Conservation (phyloP, 2,797 vertebrate genomes). For the Microctenopoma stevenorrisi region DNA sequence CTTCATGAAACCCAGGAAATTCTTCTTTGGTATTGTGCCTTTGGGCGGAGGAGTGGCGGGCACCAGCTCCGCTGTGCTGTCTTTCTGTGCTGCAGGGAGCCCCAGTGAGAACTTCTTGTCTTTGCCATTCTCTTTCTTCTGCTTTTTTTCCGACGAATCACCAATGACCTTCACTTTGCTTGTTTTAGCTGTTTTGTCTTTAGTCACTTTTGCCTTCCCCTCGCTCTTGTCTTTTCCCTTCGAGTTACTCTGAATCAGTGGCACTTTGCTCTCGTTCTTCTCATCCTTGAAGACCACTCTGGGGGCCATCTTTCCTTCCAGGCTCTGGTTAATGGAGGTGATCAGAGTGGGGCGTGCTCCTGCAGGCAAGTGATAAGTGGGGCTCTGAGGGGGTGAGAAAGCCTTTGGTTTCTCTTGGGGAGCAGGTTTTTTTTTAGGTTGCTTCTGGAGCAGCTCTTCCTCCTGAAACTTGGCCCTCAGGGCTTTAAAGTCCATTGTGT, state of each 20-base stretch:
- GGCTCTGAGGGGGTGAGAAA: constrained; percentile 55
- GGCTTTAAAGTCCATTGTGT: constrained; percentile 84
- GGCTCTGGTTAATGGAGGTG: constrained; percentile 71
- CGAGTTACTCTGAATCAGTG: constrained; percentile 29
- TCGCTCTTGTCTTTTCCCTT: constrained; percentile 62
- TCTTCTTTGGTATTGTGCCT: constrained; percentile 53
- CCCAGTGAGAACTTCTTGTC: constrained; percentile 52
- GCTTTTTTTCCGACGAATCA: constrained; percentile 44
- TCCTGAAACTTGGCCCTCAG: constrained; percentile 89
- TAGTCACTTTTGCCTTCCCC: constrained; percentile 49
- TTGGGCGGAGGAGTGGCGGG: constrained; percentile 55
- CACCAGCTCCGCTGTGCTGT: constrained; percentile 54
- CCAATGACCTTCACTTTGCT: constrained; percentile 47
- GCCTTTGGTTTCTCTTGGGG: constrained; percentile 68
- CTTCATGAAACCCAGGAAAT: constrained; percentile 63
- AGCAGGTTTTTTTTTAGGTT: constrained; percentile 68
- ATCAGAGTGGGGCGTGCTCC: constrained; percentile 78
- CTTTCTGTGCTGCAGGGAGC: constrained; percentile 9
- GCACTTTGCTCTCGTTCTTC: constrained; percentile 68
- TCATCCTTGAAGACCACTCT: constrained; percentile 82
- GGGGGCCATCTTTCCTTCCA: constrained; percentile 64
- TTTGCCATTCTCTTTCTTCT: constrained; percentile 64
- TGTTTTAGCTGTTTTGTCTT: constrained; percentile 52
- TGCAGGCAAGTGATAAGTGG: constrained; percentile 63
- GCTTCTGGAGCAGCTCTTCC: constrained; percentile 65